Evolutionary conservation across 2,797 vertebrate species (phyloP).

Genomic region (Notamacropus eugenii): DNA sequence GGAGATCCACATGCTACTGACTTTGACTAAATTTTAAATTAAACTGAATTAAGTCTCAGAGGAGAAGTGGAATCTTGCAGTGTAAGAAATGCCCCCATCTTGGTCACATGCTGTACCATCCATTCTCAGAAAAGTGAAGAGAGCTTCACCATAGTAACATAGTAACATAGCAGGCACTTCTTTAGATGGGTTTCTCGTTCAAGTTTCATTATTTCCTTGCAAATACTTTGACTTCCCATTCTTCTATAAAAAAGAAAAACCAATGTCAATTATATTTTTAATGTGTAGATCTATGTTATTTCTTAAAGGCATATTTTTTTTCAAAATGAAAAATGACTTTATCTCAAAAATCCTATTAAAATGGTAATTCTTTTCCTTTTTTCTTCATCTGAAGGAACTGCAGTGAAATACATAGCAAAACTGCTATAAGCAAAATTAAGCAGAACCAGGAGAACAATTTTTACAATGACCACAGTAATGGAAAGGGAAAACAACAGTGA

Average conservation of each 20-base stretch:
- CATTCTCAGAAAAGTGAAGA: constrained; percentile 25
- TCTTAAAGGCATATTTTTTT: background rate
- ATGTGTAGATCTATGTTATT: background rate
- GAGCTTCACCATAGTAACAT: background rate
- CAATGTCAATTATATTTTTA: background rate
- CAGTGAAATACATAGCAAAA: background rate
- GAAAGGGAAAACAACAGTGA: background rate
- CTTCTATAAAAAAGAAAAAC: constrained; percentile 34
- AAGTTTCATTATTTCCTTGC: background rate
- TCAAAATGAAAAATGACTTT: background rate
- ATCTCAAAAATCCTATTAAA: constrained; percentile 17
- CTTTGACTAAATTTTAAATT: constrained; percentile 59
- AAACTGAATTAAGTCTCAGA: constrained; percentile 45
- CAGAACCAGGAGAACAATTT: background rate
- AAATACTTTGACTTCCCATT: background rate
- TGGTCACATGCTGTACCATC: constrained; percentile 7
- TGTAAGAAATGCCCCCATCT: constrained; percentile 3
- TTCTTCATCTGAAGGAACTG: background rate
- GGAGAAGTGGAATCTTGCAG: constrained; percentile 43
- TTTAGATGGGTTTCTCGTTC: background rate
- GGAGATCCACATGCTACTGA: background rate
- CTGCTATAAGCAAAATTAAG: background rate
- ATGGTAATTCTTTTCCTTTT: background rate
- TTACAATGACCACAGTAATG: background rate
- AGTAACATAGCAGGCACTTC: background rate